Percentiles rank a stretch among this genome's conserved stretches.
Conservation (phyloP, 1,140 invertebrate genomes). For the Leptestheria dahalacensis region DNA sequence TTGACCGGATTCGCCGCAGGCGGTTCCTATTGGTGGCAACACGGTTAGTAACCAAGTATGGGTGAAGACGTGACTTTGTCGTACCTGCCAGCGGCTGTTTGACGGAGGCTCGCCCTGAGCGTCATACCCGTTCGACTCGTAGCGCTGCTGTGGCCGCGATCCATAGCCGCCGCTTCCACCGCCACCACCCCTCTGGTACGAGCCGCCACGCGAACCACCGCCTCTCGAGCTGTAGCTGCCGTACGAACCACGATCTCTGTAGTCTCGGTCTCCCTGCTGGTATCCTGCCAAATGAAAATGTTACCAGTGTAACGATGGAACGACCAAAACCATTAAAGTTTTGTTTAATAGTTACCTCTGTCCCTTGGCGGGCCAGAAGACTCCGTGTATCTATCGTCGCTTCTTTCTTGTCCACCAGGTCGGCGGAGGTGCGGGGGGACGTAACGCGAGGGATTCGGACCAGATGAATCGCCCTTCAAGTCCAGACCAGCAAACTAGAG, state of each 20-base stretch:
- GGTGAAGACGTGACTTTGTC: neutral
- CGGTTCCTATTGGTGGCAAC: neutral
- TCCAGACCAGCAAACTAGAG: constrained; percentile 96
- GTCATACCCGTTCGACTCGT: constrained; percentile 5
- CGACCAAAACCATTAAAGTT: no score
- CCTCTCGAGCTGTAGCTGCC: neutral
- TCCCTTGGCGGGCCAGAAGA: neutral
- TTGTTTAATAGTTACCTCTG: no score
- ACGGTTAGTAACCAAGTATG: no score
- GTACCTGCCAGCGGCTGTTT: constrained; percentile 62
- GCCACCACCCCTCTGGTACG: neutral
- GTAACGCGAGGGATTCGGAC: constrained; percentile 38
- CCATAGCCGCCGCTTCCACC: neutral
- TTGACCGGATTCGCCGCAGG: constrained; percentile 9
- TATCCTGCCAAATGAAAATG: no score
- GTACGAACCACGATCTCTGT: constrained; percentile 1
- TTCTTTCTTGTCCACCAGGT: neutral
- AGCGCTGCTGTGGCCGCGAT: neutral
- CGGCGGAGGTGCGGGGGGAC: constrained; percentile 62
- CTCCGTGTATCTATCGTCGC: neutral
- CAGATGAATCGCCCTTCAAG: constrained; percentile 42
- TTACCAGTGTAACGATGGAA: no score
- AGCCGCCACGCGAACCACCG: neutral
- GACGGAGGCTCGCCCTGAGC: constrained; percentile 28
- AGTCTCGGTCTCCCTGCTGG: no score